Evolutionary conservation across 1,140 invertebrate species (phyloP), one percentile per base, ranked within the genome.

Genomic region (Piezodorus guildinii): DNA sequence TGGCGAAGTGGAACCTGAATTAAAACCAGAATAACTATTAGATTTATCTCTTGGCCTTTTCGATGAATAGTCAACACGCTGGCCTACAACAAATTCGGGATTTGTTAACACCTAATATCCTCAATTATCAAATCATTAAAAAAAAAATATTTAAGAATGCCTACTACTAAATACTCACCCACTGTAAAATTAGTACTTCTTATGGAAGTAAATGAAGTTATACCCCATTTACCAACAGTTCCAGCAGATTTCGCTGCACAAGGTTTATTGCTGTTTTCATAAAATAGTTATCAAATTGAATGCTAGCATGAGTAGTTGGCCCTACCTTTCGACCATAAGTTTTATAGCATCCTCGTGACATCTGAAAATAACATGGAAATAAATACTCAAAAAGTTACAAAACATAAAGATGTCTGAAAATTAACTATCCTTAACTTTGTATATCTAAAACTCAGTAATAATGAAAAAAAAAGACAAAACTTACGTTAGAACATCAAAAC

Each of bases 201-300:
- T 63, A 91, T 87, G 2, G 90, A 93, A 44, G 91, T 94, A 75
- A 93, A 94, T 52, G 90, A 91, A 67, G 91, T 93, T 73, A 91
- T 90, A 68, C 91, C 91, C 90, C 91, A 95, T 79, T 91, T 90
- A 69, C 90, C 90, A 66, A 94, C 85, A 44, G 88, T 91, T 65
- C 90, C 91, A 68, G 90, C 86, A 27, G 90, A 92, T 68, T 91
- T 85, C 21, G 90, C 87, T 49, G 90, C 89, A 30, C 88, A 85
- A 17, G 91, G 90, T 70, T 87, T 85, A 74, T 91, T 93, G 69
- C 84, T 90, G 73, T 90, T 92, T 75, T 92, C 89, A 73, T 88
- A 84, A 73, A 91, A 87, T 63, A 91, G 72, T 82, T 85, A 71
- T 87, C 85, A 74, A 87, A 87, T 69, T 86, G 84, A 66, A 86